Evolutionary conservation across 2,888 invertebrate genomes (phyloP), one percentile per base, ranked within the genome.

Genomic region (Neuroscelio doddi): DNA sequence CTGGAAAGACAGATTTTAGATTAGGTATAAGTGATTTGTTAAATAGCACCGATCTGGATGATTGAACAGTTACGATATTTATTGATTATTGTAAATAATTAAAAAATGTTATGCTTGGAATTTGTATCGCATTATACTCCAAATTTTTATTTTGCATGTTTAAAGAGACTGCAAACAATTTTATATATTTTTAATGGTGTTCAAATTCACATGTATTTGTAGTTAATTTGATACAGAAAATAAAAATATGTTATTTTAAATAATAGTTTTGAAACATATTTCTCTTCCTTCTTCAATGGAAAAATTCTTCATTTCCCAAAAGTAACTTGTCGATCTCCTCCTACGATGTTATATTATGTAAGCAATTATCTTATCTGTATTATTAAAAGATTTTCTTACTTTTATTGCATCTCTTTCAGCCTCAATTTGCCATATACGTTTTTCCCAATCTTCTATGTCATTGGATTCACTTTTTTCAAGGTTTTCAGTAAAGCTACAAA

Each of bases 11-110:
- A 5, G 72, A 50, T 39, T 57, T 53, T 24, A 76, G 64, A 12
- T 47, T 78, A 0, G 77, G 74, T 4, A 71, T 78, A 5, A 72
- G 76, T 14, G 64, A 57, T 52, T 52, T 77, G 14, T 64, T 75
- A 41, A 65, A 73, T 29, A 70, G 58, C 10, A 69, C 69, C 1
- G 65, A 70, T 16, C 16, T 16, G 16, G 17, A 16, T 42, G 49
- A 44, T 21, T 65, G 9, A 61, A 16, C 16, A n/a, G 10, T 34
- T 10, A 41, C 24, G 10, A 1, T 15, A n/a, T 15, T 45, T 30
- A 5, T 17, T 17, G n/a, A n/a, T n/a, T n/a, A n/a, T n/a, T n/a
- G n/a, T n/a, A n/a, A n/a, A n/a, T n/a, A 1, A 14, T 36, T 14
- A 7, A 36, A 36, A 2, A 7, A 15, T 36, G n/a, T 36, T 36